phyloP scores from a whole-genome alignment of 2,797 vertebrate genomes.

The Karalla daura region DNA sequence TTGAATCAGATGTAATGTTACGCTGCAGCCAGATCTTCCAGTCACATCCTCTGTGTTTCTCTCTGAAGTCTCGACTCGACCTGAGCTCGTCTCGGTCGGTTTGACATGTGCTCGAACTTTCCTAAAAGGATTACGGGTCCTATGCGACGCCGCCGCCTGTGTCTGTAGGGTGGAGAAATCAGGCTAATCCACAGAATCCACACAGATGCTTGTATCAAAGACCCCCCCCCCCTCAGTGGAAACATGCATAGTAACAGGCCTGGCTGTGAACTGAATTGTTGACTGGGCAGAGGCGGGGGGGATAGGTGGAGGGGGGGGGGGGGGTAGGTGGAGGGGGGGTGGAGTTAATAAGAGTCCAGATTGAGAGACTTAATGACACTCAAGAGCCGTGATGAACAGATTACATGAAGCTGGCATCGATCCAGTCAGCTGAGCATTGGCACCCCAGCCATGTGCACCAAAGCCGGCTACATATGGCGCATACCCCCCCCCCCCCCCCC shows the following conservation, averaged over 20 bases:
- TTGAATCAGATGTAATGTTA: too few relatives aligned
- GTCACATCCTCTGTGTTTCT: too few relatives aligned
- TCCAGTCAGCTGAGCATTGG: conserved; percentile 46
- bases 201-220: conserved; percentile 15
- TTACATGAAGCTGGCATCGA: conserved; percentile 51
- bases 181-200: conserved; percentile 5
- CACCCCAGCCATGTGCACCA: conserved; percentile 21
- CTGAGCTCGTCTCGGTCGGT: not conserved
- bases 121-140: too few relatives aligned
- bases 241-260: not conserved
- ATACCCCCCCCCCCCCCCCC: not conserved
- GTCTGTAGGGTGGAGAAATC: not conserved
- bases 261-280: conserved; percentile 7
- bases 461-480: conserved; percentile 28
- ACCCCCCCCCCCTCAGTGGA: not conserved
- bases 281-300: not conserved
- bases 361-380: conserved; percentile 50
- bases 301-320: too few relatives aligned
- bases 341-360: conserved; percentile 45
- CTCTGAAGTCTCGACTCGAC: too few relatives aligned
- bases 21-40: too few relatives aligned
- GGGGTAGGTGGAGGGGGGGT: not conserved
- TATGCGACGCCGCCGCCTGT: not conserved
- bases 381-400: conserved; percentile 61
- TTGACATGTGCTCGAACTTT: not conserved